Base-by-base conservation (phyloP, 2,888 invertebrate genomes). In the Horisme vitalbata region DNA sequence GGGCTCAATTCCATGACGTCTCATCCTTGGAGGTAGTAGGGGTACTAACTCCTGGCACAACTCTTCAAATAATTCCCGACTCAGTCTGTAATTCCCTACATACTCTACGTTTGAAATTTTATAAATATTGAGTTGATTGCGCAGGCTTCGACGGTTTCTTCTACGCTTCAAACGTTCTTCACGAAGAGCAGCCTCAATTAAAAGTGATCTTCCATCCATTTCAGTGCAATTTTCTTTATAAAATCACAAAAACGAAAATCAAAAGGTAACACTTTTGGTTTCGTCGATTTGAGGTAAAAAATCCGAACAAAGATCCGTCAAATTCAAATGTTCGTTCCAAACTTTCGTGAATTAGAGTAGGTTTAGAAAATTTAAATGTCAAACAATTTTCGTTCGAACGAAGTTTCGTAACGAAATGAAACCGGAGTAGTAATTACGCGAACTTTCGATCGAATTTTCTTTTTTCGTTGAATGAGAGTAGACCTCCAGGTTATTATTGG, bases 111-210 rank as follows among this genome's bases (percentile, higher is more conserved):
- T 14, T 3, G 30, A 14, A 30, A 12, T 30, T 8, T 30, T 5
- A 30, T 5, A 14, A 8, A 30, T 13, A 13, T 30, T 14, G 3
- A 35, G 13, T 8, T 10, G 8, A 27, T 27, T 37, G 9, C 37
- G 28, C 20, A 45, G 23, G 4, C 23, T 12, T 11, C 34, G 21
- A 1, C 35, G 41, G 13, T 71, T 68, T 3, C 68, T 62, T 39
- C 65, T 30, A 65, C 63, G 33, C 61, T 57, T 35, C 59, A 58
- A 8, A 47, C 50, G 27, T 64, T 55, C 33, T 39, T 59, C 34
- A 13, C 15, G 15, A n/a, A 26, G 6, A 26, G 26, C 36, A 14
- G 15, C 13, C 15, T 24, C 36, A 4, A 24, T 12, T 36, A 14
- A 36, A 36, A 36, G 1, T 13, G 7, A 6, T 21, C 24, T 24